These are phyloP conservation scores for Pollicipes pollicipes DNA, from an alignment of 1,140 invertebrate species.

Conservation along the genomic window DNA sequence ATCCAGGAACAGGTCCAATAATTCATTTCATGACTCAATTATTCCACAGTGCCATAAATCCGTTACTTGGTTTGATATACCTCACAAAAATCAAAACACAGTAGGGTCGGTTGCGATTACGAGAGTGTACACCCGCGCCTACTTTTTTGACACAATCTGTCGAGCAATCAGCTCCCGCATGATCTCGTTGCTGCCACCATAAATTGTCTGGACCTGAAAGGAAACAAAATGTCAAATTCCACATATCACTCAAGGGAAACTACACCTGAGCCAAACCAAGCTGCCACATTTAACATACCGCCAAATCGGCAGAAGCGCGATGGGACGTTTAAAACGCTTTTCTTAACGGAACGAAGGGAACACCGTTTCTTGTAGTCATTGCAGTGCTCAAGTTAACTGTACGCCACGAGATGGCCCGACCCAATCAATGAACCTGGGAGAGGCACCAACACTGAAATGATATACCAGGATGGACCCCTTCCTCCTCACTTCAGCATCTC, in stretches of 20 bases:
- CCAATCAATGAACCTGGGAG: background rate
- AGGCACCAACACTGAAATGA: no score
- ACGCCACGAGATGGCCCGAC: background rate
- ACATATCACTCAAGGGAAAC: background rate
- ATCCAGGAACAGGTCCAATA: no score
- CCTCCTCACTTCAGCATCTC: no score
- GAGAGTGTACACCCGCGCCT: no score
- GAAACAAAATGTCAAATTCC: background rate
- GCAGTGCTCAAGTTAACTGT: background rate
- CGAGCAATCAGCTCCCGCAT: conserved; percentile 33
- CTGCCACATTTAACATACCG: background rate
- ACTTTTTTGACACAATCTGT: conserved; percentile 18
- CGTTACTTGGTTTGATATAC: no score
- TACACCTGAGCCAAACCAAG: background rate
- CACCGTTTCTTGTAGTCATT: background rate
- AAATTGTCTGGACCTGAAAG: conserved; percentile 29
- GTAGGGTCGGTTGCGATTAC: no score
- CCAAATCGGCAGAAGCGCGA: background rate
- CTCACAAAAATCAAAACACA: no score
- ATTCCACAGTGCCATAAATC: no score
- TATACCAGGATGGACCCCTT: no score
- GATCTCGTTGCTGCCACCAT: conserved; percentile 35
- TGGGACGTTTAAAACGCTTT: background rate
- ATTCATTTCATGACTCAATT: no score
- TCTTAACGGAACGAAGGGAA: background rate